Conservation (phyloP, 2,113 vertebrate genomes). For the Piliocolobus tephrosceles region DNA sequence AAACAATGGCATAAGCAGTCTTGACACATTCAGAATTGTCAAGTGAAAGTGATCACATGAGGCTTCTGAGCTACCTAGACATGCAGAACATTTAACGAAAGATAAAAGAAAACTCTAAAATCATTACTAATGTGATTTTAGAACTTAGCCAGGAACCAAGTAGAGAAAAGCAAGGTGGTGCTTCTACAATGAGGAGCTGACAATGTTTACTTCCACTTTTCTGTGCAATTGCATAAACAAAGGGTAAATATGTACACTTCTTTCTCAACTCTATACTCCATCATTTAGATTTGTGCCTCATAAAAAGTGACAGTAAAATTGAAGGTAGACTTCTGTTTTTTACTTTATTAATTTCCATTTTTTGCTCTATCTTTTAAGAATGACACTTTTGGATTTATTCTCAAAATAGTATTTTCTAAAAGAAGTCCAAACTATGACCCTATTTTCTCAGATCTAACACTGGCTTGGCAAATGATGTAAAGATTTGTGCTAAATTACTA, state of each 20-base stretch:
- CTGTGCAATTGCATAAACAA: neutral
- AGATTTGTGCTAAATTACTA: neutral
- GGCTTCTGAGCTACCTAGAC: neutral
- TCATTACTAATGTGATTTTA: neutral
- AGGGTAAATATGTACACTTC: neutral
- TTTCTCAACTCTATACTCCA: neutral
- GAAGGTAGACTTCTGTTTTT: neutral
- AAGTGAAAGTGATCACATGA: neutral
- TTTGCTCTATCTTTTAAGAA: neutral
- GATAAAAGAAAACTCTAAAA: neutral
- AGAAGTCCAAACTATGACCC: neutral
- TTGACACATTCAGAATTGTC: neutral
- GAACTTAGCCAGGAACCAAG: neutral
- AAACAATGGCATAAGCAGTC: neutral
- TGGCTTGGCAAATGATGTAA: neutral
- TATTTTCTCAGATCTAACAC: neutral
- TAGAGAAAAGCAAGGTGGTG: neutral
- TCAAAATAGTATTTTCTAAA: conserved; percentile 22
- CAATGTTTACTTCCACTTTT: neutral
- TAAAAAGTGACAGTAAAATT: neutral
- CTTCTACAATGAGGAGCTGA: neutral
- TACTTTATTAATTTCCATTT: neutral
- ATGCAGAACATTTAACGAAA: conserved; percentile 30
- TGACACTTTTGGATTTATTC: neutral
- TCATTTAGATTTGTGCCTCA: neutral